Evolutionary conservation across 2,113 vertebrate species (phyloP).

Genomic region (Pithys albifrons): DNA sequence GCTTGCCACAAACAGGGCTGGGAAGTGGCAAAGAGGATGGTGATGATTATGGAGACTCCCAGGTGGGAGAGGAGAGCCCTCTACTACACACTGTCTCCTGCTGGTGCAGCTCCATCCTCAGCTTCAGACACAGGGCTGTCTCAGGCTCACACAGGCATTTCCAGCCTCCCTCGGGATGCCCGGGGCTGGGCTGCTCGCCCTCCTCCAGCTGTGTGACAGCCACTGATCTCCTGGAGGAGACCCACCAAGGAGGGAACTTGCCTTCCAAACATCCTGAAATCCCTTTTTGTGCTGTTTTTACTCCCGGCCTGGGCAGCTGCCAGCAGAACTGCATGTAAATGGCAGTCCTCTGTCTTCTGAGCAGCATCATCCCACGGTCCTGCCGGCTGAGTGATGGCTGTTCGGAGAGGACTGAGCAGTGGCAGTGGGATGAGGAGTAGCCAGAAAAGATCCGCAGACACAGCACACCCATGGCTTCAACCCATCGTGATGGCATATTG

Average conservation of each 20-base stretch:
- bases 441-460: background rate
- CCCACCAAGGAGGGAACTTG: background rate
- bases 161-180: background rate
- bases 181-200: background rate
- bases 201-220: background rate
- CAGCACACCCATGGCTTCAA: background rate
- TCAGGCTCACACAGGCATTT: background rate
- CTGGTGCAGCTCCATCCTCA: background rate
- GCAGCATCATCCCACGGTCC: conserved; percentile 24
- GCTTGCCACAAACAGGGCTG: background rate
- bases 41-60: fast-evolving
- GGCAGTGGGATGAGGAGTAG: background rate
- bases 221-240: background rate
- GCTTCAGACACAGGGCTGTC: background rate
- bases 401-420: background rate
- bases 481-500: background rate
- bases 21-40: background rate
- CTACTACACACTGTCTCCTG: background rate
- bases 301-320: background rate
- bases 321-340: conserved; percentile 44
- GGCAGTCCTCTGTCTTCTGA: conserved; percentile 36
- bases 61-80: background rate
- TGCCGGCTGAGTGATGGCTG: background rate
- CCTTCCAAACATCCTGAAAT: conserved; percentile 8
- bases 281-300: conserved; percentile 5